Evolutionary conservation across 2,113 vertebrate species (phyloP).

Genomic region (Artemisiospiza belli): DNA sequence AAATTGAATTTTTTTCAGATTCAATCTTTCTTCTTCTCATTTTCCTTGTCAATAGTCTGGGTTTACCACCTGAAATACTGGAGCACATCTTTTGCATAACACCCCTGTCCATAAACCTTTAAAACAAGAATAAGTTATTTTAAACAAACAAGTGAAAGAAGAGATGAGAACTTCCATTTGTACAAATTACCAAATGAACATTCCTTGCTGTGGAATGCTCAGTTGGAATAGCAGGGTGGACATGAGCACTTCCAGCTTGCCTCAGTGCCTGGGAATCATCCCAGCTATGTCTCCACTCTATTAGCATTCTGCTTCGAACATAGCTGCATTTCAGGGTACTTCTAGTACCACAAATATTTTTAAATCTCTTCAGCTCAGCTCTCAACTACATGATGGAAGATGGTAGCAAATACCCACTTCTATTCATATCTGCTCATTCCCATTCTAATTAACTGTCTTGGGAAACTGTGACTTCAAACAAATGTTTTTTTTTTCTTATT

Average conservation of each 20-base stretch:
- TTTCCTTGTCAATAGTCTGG: too few species aligned
- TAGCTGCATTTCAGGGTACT: background rate
- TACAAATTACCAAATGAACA: background rate
- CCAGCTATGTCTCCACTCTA: background rate
- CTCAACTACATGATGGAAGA: background rate
- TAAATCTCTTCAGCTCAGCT: background rate
- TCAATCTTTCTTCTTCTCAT: background rate
- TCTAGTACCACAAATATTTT: background rate
- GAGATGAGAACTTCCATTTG: background rate
- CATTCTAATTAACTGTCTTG: background rate
- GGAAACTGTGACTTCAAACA: background rate
- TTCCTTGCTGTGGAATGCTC: fast-evolving
- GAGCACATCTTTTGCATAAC: background rate
- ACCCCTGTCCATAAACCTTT: background rate
- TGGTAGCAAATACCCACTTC: background rate
- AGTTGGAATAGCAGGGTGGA: background rate
- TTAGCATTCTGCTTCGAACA: background rate
- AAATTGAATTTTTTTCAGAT: background rate
- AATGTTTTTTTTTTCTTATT: background rate
- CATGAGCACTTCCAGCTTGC: background rate
- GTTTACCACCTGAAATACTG: too few species aligned
- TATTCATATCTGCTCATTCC: background rate
- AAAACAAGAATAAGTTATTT: background rate
- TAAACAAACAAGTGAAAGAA: background rate
- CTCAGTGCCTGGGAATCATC: background rate